Base-by-base conservation (phyloP, 2,888 invertebrate species). In the Cerastis leucographa region DNA sequence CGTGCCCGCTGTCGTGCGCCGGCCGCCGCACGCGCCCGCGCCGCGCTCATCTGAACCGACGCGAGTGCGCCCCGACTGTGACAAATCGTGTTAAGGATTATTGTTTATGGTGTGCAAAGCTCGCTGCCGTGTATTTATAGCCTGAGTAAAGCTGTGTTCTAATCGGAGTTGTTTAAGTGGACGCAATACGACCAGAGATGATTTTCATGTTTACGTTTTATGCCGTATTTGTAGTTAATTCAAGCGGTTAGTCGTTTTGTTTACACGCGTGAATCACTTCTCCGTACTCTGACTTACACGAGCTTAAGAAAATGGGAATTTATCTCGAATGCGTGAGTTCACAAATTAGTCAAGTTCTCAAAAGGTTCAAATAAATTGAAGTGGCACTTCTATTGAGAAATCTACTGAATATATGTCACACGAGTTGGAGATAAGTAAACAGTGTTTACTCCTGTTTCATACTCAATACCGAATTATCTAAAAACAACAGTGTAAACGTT, bases 251-350 rank as follows among this genome's bases (percentile, higher is more conserved):
- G 86, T 92, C 88, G 93, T 94, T 95, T 95, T 95, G 94, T 95
- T 95, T 94, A 93, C 91, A 88, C 89, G 90, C 90, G 93, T 95
- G 95, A 95, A 93, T 95, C 95, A 95, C 92, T 89, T 91, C 88
- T 79, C 54, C 86, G 80, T 84, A 87, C 81, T 88, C 88, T 89
- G 88, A 92, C 91, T 94, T 94, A 94, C 89, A 88, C 86, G 86
- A 90, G 92, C 91, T 91, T 90, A 78, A 79, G 87, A 80, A 81
- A 86, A 86, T 90, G 87, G 85, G 87, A 83, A 90, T 92, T 90
- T 89, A 90, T 89, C 85, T 87, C 65, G 49, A 71, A 59, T 78
- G 81, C 80, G 74, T 84, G 84, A 78, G 67, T 85, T 85, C 84
- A 87, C 62, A 82, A 83, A 88, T 89, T 87, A 86, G 79, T 79